Evolutionary conservation across 2,797 vertebrate genomes (phyloP).

Genomic region (Sebastes taczanowskii): DNA sequence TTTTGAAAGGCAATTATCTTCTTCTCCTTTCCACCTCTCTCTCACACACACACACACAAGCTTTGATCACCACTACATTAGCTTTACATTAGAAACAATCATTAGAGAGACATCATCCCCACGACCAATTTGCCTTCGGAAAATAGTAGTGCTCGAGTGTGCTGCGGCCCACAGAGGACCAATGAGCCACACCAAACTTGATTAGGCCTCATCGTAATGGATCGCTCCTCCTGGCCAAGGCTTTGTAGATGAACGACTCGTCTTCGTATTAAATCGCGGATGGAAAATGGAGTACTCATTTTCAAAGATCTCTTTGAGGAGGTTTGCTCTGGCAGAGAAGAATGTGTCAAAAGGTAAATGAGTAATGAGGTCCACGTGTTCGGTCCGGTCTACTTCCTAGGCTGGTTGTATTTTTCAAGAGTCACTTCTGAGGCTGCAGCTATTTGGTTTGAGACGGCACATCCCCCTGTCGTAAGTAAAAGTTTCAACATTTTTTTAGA

Average conservation of each 20-base stretch:
- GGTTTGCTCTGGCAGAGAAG: slow-evolving; percentile 6
- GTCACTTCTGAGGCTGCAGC: background rate
- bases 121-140: slow-evolving; percentile 80
- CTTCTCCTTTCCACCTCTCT: slow-evolving; percentile 30
- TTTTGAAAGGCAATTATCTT: slow-evolving; percentile 66
- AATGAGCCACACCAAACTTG: slow-evolving; percentile 81
- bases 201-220: slow-evolving; percentile 73
- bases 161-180: slow-evolving; percentile 67
- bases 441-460: background rate
- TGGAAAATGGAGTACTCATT: slow-evolving; percentile 41
- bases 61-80: slow-evolving; percentile 82
- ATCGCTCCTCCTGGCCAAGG: slow-evolving; percentile 62
- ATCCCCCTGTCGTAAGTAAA: background rate
- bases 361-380: slow-evolving; percentile 42
- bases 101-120: slow-evolving; percentile 81
- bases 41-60: slow-evolving; percentile 28
- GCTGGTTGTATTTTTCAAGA: slow-evolving; percentile 35
- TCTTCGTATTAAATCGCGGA: slow-evolving; percentile 41
- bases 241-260: slow-evolving; percentile 58
- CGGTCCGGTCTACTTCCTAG: background rate
- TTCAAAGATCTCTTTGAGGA: slow-evolving; percentile 49
- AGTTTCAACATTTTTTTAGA: background rate
- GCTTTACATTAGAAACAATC: slow-evolving; percentile 82
- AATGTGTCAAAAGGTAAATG: slow-evolving; percentile 37
- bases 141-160: slow-evolving; percentile 70